Evolutionary conservation across 2,113 vertebrate genomes (phyloP).

Genomic region (Perca flavescens): DNA sequence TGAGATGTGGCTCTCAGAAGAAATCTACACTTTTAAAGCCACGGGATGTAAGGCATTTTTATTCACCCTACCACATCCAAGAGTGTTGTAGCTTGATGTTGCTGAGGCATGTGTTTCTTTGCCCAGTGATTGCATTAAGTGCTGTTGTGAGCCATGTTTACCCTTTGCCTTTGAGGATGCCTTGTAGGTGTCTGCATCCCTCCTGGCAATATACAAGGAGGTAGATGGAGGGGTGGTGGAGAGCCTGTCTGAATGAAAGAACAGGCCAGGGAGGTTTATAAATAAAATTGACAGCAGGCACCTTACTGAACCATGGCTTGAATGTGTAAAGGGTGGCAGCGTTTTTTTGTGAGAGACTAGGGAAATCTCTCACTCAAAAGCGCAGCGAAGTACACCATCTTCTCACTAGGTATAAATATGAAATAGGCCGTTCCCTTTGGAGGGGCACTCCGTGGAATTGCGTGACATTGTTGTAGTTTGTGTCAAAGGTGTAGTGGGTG

Average conservation of each 20-base stretch:
- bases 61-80: constrained; percentile 65
- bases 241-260: constrained; percentile 78
- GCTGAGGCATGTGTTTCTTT: constrained; percentile 77
- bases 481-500: constrained; percentile 27
- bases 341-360: constrained; percentile 69
- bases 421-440: constrained; percentile 69
- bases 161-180: constrained; percentile 68
- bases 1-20: constrained; percentile 45
- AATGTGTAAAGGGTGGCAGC: constrained; percentile 79
- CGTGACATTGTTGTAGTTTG: constrained; percentile 53
- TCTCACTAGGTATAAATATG: constrained; percentile 77
- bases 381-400: constrained; percentile 58
- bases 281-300: constrained; percentile 85
- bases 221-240: constrained; percentile 45
- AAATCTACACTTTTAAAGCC: constrained; percentile 46
- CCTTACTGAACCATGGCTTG: constrained; percentile 81
- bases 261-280: constrained; percentile 79
- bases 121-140: constrained; percentile 71
- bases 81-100: constrained; percentile 54
- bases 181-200: constrained; percentile 64
- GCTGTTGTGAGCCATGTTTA: constrained; percentile 65
- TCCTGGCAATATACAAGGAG: constrained; percentile 47
- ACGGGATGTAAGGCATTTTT: constrained; percentile 53
- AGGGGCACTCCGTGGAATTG: constrained; percentile 55
- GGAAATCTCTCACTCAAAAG: constrained; percentile 75